Evolutionary conservation across 2,888 invertebrate species (phyloP).

Genomic region (Sialis lutaria): DNA sequence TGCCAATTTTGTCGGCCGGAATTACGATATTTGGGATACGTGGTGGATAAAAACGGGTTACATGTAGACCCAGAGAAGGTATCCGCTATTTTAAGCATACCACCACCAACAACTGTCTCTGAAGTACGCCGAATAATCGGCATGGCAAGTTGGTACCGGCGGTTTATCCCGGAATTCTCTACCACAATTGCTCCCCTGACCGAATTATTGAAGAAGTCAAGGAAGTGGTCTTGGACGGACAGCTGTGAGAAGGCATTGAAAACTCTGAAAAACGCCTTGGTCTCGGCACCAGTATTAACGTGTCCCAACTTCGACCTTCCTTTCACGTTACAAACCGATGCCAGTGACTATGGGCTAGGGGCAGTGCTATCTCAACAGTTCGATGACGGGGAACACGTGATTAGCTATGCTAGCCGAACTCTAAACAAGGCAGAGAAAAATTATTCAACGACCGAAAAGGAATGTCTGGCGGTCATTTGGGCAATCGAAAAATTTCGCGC

Average conservation of each 20-base stretch:
- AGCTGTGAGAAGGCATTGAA: slow-evolving; percentile 3
- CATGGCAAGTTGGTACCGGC: slow-evolving; percentile 15
- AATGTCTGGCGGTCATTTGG: slow-evolving; percentile 8
- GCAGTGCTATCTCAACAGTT: slow-evolving; percentile 9
- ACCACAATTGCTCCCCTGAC: slow-evolving; percentile 11
- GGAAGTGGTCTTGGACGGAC: slow-evolving; percentile 4
- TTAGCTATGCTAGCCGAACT: slow-evolving; percentile 9
- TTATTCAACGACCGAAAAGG: background rate
- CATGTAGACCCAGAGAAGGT: slow-evolving; percentile 10
- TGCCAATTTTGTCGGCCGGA: slow-evolving; percentile 10
- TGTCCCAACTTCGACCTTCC: slow-evolving; percentile 10
- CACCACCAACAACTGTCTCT: slow-evolving; percentile 11
- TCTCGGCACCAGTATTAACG: background rate
- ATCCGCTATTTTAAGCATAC: slow-evolving; percentile 9
- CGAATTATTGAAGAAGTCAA: background rate
- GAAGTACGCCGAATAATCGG: slow-evolving; percentile 15
- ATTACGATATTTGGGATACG: slow-evolving; percentile 14
- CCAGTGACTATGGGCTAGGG: background rate
- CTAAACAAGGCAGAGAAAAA: background rate
- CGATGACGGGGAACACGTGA: slow-evolving; percentile 8
- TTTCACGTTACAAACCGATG: slow-evolving; percentile 7
- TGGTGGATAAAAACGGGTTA: slow-evolving; percentile 13
- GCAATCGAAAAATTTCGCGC: slow-evolving; percentile 4
- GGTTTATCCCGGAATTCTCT: slow-evolving; percentile 13
- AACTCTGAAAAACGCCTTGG: too few species aligned